A percentile compares a stretch with the other conserved stretches of the same genome.
Evolutionary conservation across 2,797 vertebrate genomes (phyloP).

Genomic region (Ara ararauna): DNA sequence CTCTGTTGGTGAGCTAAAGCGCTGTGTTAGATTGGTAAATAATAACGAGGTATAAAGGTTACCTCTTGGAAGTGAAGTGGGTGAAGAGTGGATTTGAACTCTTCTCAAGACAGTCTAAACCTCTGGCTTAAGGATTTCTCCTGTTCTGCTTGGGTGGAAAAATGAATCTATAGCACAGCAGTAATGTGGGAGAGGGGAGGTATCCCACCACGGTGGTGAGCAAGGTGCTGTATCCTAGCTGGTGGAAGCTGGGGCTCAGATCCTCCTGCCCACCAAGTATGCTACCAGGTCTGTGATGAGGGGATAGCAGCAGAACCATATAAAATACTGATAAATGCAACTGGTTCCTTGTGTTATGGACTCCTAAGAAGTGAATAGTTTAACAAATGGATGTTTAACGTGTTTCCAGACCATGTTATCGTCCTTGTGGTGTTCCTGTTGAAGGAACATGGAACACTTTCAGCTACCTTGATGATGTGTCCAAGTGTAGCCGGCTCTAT

Average conservation of each 20-base stretch:
- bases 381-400: not conserved
- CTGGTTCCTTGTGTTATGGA: fast-evolving
- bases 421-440: not conserved
- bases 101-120: not conserved
- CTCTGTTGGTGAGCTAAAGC: not conserved
- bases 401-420: not conserved
- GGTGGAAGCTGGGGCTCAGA: not conserved
- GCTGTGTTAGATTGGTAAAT: not conserved
- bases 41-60: not conserved
- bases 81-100: not conserved
- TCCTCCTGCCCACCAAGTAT: not conserved
- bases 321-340: not conserved
- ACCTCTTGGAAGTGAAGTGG: not conserved
- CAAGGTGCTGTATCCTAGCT: not conserved
- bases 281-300: not conserved
- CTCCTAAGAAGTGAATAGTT: not conserved
- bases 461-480: not conserved
- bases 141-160: not conserved
- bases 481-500: fast-evolving
- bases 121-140: not conserved
- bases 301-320: not conserved
- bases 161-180: not conserved
- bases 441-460: not conserved
- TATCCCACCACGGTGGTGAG: not conserved
- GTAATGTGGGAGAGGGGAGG: not conserved